Evolutionary conservation across 2,888 invertebrate genomes (phyloP), one percentile per base, ranked within the genome.

Genomic region (Orthosia gothica): DNA sequence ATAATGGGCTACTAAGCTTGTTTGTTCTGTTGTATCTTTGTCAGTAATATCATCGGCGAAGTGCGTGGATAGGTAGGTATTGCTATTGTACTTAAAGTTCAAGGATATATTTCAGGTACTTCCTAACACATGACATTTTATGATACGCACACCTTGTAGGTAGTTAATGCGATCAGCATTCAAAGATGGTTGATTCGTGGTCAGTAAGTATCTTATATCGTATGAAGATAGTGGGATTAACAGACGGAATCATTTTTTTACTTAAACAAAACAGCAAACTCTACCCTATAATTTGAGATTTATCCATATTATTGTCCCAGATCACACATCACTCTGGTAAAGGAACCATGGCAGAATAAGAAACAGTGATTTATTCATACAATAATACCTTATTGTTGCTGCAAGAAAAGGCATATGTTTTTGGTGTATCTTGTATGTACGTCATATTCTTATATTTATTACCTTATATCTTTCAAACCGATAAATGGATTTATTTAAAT

Each of bases 81-180:
- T 40, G 40, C 75, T 58, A 82, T 83, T 83, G 83, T 82, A 58
- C 80, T 79, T 82, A 72, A 83, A 82, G 82, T 76, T 82, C 81
- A 82, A 83, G 80, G 81, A 11, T 69, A 52, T 23, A 71, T 69
- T 83, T 57, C n/a, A 23, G 64, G 58, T 58, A 83, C 64, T 74
- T 83, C 63, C 45, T 57, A 58, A 70, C 69, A 59, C 54, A 49
- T 62, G 72, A 68, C 45, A 78, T 78, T 77, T 72, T 58, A n/a
- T 47, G 26, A 61, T 23, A 54, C 16, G 40, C 13, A 45, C n/a
- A 57, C 12, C n/a, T 62, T 70, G n/a, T 49, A 13, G 5, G 32
- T 64, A 50, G 7, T n/a, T 15, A 2, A 55, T 54, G 15, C 7
- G n/a, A 50, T 50, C 23, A 40, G n/a, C 23, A 64, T 15, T 55